Evolutionary conservation across 2,888 invertebrate genomes (phyloP).

Genomic region (Athalia cordata): DNA sequence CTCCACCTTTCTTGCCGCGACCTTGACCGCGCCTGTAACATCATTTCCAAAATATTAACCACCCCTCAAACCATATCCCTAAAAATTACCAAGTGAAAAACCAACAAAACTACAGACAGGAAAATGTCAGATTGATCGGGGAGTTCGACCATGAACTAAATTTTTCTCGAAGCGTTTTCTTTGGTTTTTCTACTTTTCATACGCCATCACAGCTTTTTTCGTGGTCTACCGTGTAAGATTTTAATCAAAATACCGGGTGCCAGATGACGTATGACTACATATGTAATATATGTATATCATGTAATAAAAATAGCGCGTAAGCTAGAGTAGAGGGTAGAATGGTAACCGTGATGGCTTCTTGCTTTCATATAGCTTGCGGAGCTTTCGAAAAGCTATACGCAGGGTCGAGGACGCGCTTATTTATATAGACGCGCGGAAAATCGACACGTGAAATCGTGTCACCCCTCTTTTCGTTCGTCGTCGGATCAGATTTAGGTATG

Average conservation of each 20-base stretch:
- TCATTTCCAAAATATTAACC: background rate
- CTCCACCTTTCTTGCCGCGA: constrained; percentile 72
- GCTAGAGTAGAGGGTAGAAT: background rate
- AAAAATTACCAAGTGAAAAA: background rate
- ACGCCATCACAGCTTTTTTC: no score
- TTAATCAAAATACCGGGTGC: constrained; percentile 5
- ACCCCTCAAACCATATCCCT: background rate
- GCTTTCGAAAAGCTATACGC: constrained; percentile 39
- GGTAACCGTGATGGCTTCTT: constrained; percentile 32
- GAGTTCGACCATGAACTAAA: background rate
- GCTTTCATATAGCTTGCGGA: constrained; percentile 27
- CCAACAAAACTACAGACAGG: background rate
- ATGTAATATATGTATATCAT: background rate
- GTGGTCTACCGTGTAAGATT: background rate
- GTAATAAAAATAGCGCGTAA: constrained; percentile 17
- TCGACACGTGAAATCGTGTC: constrained; percentile 39
- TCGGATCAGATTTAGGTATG: constrained; percentile 25
- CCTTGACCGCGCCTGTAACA: constrained; percentile 66
- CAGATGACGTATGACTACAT: background rate
- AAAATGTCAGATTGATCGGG: background rate
- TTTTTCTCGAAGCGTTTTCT: no score
- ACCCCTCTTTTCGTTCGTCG: constrained; percentile 29
- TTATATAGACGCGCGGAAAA: constrained; percentile 1
- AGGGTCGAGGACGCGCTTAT: constrained; percentile 40
- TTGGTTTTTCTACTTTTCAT: no score